Percentiles rank a stretch among this genome's conserved stretches.
phyloP scores from a whole-genome alignment of 2,888 invertebrate species.

The Pegoplata infirma region DNA sequence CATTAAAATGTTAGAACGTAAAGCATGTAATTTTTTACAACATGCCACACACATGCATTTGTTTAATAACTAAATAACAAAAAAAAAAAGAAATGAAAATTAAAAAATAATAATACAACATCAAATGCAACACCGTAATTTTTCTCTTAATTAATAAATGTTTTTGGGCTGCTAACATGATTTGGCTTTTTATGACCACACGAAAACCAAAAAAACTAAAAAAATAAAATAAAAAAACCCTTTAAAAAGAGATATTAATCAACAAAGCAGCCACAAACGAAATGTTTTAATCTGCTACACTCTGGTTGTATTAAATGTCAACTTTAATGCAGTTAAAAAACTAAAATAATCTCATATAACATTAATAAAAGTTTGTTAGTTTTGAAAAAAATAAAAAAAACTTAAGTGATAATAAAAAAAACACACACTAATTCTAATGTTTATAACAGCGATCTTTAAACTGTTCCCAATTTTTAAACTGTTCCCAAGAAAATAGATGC shows the following conservation, averaged over 20 bases:
- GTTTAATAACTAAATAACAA: conserved; percentile 8
- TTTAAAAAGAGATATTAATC: conserved; percentile 53
- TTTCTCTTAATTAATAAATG: conserved; percentile 62
- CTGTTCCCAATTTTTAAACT: no score
- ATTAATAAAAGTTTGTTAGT: conserved; percentile 27
- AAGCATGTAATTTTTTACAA: conserved; percentile 28
- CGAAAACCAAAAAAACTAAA: conserved; percentile 33
- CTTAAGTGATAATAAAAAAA: not conserved
- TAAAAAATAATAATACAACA: conserved; percentile 35
- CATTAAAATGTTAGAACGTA: conserved; percentile 17
- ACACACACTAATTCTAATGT: not conserved
- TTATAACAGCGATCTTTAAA: no score
- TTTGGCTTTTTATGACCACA: conserved; percentile 61
- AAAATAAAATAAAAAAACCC: no score
- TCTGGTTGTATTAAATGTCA: conserved; percentile 42
- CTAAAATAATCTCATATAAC: conserved; percentile 13
- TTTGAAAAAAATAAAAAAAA: not conserved
- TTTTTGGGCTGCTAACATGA: conserved; percentile 57
- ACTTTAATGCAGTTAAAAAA: conserved; percentile 15
- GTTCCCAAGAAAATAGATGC: no score
- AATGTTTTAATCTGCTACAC: conserved; percentile 20
- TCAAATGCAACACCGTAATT: conserved; percentile 60
- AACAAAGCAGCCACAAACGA: conserved; percentile 39
- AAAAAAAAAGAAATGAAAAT: conserved; percentile 1
- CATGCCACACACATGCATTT: conserved; percentile 57